Base-by-base conservation (phyloP, 2,113 vertebrate genomes). In the Thamnaconus septentrionalis region DNA sequence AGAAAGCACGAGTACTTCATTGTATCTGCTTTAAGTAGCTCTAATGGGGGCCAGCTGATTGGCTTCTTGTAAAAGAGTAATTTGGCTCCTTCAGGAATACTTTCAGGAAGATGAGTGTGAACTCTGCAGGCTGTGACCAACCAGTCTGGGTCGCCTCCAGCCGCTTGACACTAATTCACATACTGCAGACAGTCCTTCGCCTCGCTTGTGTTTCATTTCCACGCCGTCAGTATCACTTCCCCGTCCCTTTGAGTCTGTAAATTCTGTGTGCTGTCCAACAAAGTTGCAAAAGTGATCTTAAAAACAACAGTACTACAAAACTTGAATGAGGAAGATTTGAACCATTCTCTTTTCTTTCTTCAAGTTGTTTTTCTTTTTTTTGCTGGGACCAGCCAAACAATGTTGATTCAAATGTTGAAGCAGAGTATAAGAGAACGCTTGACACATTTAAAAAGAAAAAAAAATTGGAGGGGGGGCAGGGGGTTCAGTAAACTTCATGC, bases 371-470 rank as follows among this genome's bases (percentile, higher is more conserved):
- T 41, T 55, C 41, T 43, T 31, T 53, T 53, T 69, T 71, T 83
- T 87, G 60, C 78, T 87, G 83, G 87, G 80, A 89, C 87, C 87
- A 89, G 86, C 86, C 88, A 76, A 81, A 84, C 84, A 81, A 78
- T 55, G 79, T 46, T 69, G 78, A 82, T 73, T 82, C 66, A 56
- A 57, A 80, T 64, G 50, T 18, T 58, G 61, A 59, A 80, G 61
- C 59, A 56, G 61, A 42, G 56, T 18, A 63, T n/a, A 6, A 65
- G 59, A 68, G 53, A 77, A 66, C 64, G 52, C 54, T 56, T 6
- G 41, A 79, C 66, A 70, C 63, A 47, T 56, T 31, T 31, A 31
- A 31, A 31, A 31, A 31, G 18, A 31, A 48, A 76, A 72, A 82
- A 59, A 4, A 67, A 62, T 59, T 31, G 18, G 18, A 31, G 2